Percentiles rank a stretch among this genome's conserved stretches.
Conservation (phyloP, 2,113 vertebrate genomes). For the Onychostruthus taczanowskii region DNA sequence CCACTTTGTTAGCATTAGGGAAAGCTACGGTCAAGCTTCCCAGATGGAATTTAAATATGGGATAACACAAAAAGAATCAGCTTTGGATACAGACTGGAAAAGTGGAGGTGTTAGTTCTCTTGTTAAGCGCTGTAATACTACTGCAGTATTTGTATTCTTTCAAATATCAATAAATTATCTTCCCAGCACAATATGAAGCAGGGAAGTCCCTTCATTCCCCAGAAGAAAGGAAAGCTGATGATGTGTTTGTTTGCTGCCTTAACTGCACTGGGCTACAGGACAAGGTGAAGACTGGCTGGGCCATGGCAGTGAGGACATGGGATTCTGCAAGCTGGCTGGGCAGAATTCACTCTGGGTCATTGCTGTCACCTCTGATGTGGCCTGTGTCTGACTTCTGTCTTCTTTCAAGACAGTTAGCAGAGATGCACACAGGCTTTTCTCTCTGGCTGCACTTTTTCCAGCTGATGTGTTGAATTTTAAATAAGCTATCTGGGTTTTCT, state of each 20-base stretch:
- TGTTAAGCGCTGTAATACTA: background rate
- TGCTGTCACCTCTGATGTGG: background rate
- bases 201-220: background rate
- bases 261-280: accelerated
- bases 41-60: background rate
- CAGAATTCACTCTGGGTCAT: background rate
- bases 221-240: background rate
- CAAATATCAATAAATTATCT: background rate
- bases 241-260: background rate
- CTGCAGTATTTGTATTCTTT: background rate
- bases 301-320: background rate
- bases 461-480: constrained; percentile 1
- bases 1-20: background rate
- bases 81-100: background rate
- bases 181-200: background rate
- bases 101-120: background rate
- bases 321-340: background rate
- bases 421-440: background rate
- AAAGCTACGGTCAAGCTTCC: background rate
- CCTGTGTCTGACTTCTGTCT: background rate
- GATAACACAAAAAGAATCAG: background rate
- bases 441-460: background rate
- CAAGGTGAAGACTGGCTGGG: accelerated
- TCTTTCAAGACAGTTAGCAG: background rate
- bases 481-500: background rate